These are phyloP conservation scores for Corythoichthys haematopterus DNA, from an alignment of 2,113 vertebrate genomes.

Conservation along the genomic window DNA sequence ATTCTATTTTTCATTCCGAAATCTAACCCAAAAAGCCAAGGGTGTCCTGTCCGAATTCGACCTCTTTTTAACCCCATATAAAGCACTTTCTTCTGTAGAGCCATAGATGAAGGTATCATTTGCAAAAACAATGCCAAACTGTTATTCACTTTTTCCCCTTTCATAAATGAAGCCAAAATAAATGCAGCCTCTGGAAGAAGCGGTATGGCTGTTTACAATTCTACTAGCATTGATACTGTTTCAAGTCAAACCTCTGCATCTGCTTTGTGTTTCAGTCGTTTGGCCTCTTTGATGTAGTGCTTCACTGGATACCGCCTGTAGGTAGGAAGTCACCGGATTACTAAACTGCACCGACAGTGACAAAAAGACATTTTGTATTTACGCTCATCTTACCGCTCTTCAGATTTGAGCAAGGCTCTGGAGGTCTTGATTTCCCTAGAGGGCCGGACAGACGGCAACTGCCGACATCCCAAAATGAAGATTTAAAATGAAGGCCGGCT, in stretches of 20 bases:
- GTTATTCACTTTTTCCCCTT: too few relatives aligned
- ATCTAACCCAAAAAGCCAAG: too few relatives aligned
- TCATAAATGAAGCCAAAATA: neutral
- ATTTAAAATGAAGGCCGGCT: neutral
- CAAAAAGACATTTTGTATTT: neutral
- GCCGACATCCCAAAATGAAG: conserved; percentile 4
- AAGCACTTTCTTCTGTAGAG: too few relatives aligned
- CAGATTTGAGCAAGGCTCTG: conserved; percentile 72
- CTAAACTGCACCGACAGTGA: neutral
- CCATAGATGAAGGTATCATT: too few relatives aligned
- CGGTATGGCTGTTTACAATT: too few relatives aligned
- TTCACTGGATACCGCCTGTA: conserved; percentile 77
- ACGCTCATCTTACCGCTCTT: conserved; percentile 73
- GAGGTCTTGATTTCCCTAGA: conserved; percentile 64
- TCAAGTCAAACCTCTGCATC: conserved; percentile 78
- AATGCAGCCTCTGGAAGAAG: too few relatives aligned
- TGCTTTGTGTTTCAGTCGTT: conserved; percentile 91
- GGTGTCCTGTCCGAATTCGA: too few relatives aligned
- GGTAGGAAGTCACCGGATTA: neutral
- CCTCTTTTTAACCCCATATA: too few relatives aligned
- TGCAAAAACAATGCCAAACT: too few relatives aligned
- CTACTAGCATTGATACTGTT: too few relatives aligned
- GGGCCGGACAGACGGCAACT: conserved; percentile 76
- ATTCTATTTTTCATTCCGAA: too few relatives aligned
- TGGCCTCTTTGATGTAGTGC: conserved; percentile 88